These are phyloP conservation scores for Calypte anna DNA, from an alignment of 2,113 vertebrate genomes.

Conservation along the genomic window DNA sequence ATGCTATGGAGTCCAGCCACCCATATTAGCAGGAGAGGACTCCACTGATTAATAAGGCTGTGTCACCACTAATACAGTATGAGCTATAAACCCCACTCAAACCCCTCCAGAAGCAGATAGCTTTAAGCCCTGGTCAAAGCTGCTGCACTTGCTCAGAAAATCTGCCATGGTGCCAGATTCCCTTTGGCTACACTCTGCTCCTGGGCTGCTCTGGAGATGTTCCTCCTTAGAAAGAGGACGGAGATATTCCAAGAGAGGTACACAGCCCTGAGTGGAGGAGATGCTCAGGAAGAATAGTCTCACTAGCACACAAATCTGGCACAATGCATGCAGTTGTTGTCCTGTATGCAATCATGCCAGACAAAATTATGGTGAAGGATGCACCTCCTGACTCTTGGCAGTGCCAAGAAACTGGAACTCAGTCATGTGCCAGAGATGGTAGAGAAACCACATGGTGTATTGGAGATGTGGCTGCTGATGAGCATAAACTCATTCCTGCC, in stretches of 20 bases:
- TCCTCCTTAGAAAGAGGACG: neutral
- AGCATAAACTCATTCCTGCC: neutral
- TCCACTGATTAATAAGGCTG: neutral
- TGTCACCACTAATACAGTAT: neutral
- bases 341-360: fast-evolving
- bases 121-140: neutral
- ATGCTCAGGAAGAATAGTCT: neutral
- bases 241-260: neutral
- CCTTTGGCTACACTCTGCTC: neutral
- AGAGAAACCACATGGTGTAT: neutral
- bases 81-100: neutral
- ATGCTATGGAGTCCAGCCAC: neutral
- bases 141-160: neutral
- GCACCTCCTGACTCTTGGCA: neutral
- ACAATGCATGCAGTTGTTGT: fast-evolving
- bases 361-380: neutral
- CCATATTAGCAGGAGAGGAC: neutral
- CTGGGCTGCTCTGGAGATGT: neutral
- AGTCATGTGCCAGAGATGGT: fast-evolving
- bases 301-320: neutral
- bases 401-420: neutral
- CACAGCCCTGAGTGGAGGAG: neutral
- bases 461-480: neutral
- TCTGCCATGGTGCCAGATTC: neutral
- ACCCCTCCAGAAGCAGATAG: neutral